A percentile compares a stretch with the other conserved stretches of the same genome.
phyloP scores from a whole-genome alignment of 2,888 invertebrate genomes.

The Lumbricus terrestris region DNA sequence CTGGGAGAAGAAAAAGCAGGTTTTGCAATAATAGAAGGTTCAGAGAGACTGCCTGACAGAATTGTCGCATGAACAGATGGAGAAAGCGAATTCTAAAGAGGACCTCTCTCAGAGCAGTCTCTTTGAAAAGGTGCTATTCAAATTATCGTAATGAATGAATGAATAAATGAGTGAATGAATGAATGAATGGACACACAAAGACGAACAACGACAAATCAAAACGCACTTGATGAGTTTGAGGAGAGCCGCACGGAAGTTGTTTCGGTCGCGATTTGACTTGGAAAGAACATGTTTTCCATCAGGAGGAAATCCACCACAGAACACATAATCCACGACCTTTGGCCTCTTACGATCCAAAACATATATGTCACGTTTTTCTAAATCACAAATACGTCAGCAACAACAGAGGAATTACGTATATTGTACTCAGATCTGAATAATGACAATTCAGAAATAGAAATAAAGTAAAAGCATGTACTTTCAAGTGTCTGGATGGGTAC shows the following conservation, averaged over 20 bases:
- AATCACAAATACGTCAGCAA: not conserved
- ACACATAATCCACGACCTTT: not conserved
- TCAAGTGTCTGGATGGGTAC: not conserved
- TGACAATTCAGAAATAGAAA: not conserved
- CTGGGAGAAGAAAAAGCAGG: no score
- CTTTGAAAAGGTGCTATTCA: no score
- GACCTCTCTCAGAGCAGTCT: no score
- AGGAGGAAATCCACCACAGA: conserved; percentile 5
- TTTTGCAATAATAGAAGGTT: no score
- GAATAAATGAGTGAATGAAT: no score
- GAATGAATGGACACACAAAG: not conserved
- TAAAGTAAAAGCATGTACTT: not conserved
- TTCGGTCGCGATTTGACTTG: conserved; percentile 65
- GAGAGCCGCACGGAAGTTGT: conserved; percentile 77
- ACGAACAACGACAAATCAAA: not conserved
- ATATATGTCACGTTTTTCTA: not conserved
- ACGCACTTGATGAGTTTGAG: conserved; percentile 71
- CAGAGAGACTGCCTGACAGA: no score
- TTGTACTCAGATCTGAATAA: not conserved
- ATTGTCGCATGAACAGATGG: no score
- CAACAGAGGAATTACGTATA: not conserved
- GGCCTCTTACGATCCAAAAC: not conserved
- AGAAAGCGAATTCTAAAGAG: no score
- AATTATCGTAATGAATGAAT: no score
- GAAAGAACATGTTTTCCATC: not conserved